Conservation (phyloP, 2,888 invertebrate species). For the Meteorus cinctellus region DNA sequence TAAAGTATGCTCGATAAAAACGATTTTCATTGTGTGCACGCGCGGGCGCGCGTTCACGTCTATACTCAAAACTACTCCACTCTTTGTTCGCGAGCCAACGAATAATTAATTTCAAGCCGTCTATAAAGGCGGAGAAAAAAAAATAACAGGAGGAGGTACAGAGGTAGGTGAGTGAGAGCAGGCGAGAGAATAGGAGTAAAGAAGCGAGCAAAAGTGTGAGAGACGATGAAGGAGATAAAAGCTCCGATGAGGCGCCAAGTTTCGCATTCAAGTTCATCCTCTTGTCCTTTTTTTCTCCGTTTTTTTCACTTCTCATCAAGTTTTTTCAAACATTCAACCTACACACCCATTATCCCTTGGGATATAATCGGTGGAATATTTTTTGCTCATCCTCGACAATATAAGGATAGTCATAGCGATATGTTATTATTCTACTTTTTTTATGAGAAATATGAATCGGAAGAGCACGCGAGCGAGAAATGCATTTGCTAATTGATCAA, state of each 20-base stretch:
- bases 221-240: constrained; percentile 29
- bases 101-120: constrained; percentile 30
- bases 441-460: neutral
- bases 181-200: neutral
- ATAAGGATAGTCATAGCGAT: neutral
- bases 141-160: constrained; percentile 2
- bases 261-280: constrained; percentile 25
- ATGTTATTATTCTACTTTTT: constrained; percentile 6
- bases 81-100: constrained; percentile 3
- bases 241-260: constrained; percentile 37
- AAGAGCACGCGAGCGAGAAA: neutral
- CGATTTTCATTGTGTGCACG: constrained; percentile 22
- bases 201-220: neutral
- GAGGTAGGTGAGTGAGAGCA: constrained; percentile 29
- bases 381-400: neutral
- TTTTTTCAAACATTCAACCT: neutral
- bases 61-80: constrained; percentile 13
- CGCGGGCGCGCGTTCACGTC: neutral
- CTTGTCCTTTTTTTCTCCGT: constrained; percentile 24
- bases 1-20: constrained; percentile 15
- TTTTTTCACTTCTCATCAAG: too few species aligned
- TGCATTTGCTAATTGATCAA: neutral
- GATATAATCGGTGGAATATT: neutral
- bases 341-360: neutral
- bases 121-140: constrained; percentile 4